Evolutionary conservation across 2,888 invertebrate genomes (phyloP).

Genomic region (Gryllus longicercus): DNA sequence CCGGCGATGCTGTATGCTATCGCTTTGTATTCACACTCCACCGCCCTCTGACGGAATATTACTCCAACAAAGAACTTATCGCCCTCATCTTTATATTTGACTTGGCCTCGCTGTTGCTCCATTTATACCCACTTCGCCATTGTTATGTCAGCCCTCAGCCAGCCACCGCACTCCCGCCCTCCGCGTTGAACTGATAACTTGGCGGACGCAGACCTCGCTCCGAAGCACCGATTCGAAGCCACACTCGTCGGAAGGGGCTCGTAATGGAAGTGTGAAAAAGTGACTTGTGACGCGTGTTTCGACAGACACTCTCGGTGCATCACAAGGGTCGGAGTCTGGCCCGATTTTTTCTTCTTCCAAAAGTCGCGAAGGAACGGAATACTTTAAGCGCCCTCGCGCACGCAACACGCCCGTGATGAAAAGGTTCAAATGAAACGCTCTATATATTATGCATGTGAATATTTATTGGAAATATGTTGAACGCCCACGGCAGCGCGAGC

Average conservation of each 20-base stretch:
- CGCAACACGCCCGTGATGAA: neutral
- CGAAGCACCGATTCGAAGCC: too few relatives aligned
- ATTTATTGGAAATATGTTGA: neutral
- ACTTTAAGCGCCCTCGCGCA: too few relatives aligned
- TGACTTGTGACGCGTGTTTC: too few relatives aligned
- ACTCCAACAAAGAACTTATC: neutral
- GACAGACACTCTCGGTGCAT: too few relatives aligned
- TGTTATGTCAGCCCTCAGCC: neutral
- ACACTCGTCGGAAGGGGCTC: too few relatives aligned
- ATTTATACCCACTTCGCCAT: neutral
- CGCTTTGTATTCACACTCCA: neutral
- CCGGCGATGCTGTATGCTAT: neutral
- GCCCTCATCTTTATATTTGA: neutral
- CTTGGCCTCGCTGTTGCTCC: neutral
- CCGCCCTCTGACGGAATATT: neutral
- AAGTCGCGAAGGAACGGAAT: too few relatives aligned
- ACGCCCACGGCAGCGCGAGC: neutral
- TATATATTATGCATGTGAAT: slow-evolving; percentile 4
- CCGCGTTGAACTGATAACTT: too few relatives aligned
- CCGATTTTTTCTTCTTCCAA: too few relatives aligned
- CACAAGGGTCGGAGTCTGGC: too few relatives aligned
- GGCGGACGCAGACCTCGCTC: too few relatives aligned
- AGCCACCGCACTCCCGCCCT: too few relatives aligned
- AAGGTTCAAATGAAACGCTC: neutral
- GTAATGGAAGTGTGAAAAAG: too few relatives aligned